Evolutionary conservation across 1,140 invertebrate species (phyloP).

Genomic region (Leptopilina clavipes): DNA sequence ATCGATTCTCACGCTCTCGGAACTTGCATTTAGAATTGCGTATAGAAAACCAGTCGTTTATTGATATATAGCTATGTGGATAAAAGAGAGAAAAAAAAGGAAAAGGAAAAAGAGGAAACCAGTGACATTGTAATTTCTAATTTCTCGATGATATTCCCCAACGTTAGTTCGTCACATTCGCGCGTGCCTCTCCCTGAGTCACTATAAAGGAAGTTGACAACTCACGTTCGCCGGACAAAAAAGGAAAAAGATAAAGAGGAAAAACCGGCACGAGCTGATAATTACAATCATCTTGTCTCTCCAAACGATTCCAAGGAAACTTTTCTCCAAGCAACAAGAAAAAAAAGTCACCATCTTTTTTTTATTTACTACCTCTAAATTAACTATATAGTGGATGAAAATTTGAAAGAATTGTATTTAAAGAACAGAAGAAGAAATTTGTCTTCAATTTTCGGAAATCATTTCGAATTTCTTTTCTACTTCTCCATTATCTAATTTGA

Average conservation of each 20-base stretch:
- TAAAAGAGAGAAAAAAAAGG: neutral
- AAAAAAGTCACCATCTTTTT: neutral
- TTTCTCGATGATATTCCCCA: neutral
- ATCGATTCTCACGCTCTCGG: slow-evolving; percentile 56
- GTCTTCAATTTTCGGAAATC: no score
- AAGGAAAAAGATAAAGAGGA: neutral
- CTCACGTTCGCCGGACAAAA: neutral
- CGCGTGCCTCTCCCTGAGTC: slow-evolving; percentile 2
- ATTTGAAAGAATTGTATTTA: no score
- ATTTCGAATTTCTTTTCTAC: no score
- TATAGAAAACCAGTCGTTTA: neutral
- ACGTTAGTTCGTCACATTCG: neutral
- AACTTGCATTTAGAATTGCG: slow-evolving; percentile 20
- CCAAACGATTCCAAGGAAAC: neutral
- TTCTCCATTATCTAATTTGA: no score
- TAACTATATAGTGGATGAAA: no score
- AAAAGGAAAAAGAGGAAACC: neutral
- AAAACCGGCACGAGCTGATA: slow-evolving; percentile 22
- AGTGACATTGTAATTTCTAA: slow-evolving; percentile 31
- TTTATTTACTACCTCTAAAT: no score
- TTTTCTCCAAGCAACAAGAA: no score
- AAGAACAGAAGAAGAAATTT: no score
- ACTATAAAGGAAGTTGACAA: neutral
- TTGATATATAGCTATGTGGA: neutral
- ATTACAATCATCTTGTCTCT: neutral